These are phyloP conservation scores for Cirrhinus mrigala DNA, from an alignment of 2,797 vertebrate species.

Conservation along the genomic window DNA sequence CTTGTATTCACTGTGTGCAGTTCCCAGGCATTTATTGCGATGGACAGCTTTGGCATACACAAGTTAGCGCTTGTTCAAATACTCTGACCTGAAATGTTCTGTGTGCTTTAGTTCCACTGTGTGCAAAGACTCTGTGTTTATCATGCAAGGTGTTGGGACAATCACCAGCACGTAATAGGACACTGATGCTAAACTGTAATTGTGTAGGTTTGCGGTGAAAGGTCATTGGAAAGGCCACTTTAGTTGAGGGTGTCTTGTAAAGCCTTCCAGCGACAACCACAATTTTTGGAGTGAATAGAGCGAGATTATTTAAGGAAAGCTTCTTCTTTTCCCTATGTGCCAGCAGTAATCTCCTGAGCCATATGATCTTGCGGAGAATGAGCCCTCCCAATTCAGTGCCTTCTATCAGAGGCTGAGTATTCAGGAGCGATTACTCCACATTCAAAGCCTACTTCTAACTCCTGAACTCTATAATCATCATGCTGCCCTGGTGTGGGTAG, in stretches of 20 bases:
- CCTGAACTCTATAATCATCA: slow-evolving; percentile 52
- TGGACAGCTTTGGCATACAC: slow-evolving; percentile 63
- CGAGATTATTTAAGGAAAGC: slow-evolving; percentile 49
- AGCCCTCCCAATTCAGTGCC: slow-evolving; percentile 32
- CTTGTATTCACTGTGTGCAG: slow-evolving; percentile 57
- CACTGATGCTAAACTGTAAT: slow-evolving; percentile 1
- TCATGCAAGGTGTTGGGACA: background rate
- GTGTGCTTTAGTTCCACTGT: background rate
- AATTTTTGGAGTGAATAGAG: slow-evolving; percentile 36
- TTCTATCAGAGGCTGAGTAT: slow-evolving; percentile 41
- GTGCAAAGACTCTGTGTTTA: background rate
- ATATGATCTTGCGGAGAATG: slow-evolving; percentile 39
- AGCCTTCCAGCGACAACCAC: slow-evolving; percentile 28
- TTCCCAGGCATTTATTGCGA: slow-evolving; percentile 64
- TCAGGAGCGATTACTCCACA: slow-evolving; percentile 44
- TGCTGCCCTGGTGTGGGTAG: slow-evolving; percentile 6
- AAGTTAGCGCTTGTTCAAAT: slow-evolving; percentile 38
- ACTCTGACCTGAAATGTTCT: slow-evolving; percentile 30
- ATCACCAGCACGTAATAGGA: background rate
- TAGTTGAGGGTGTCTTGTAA: slow-evolving; percentile 30
- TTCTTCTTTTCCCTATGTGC: slow-evolving; percentile 39
- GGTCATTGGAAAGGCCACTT: slow-evolving; percentile 49
- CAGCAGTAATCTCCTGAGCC: slow-evolving; percentile 51
- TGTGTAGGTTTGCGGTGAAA: slow-evolving; percentile 37
- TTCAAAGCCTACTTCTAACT: slow-evolving; percentile 39